phyloP scores from a whole-genome alignment of 2,888 invertebrate species.

The Hymenopus coronatus region DNA sequence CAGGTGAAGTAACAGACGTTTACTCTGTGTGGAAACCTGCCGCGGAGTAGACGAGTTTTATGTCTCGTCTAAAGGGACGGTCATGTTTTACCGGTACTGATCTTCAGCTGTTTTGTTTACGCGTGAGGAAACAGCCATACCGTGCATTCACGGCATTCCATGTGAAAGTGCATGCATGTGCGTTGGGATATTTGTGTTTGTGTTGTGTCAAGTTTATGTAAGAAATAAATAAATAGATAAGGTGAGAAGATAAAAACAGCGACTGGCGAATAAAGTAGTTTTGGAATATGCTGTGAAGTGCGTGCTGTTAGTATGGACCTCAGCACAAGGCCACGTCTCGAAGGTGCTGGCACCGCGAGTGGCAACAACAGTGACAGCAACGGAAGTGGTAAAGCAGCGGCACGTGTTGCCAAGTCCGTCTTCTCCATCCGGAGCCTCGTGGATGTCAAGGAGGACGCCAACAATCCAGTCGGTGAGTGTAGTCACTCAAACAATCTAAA shows the following conservation, averaged over 20 bases:
- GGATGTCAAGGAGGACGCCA: constrained; percentile 51
- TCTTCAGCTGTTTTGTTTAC: background rate
- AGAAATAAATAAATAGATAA: too few relatives aligned
- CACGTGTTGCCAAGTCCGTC: constrained; percentile 57
- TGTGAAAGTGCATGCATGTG: background rate
- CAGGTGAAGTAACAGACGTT: background rate
- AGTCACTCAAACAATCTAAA: too few relatives aligned
- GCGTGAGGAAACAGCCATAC: background rate
- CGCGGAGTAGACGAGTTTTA: background rate
- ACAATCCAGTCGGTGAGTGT: constrained; percentile 24
- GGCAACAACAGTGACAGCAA: background rate
- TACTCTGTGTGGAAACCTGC: background rate
- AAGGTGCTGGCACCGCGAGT: constrained; percentile 35
- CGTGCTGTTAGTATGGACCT: constrained; percentile 36
- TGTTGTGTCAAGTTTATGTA: background rate
- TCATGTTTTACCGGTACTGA: background rate
- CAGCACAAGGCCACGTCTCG: constrained; percentile 37
- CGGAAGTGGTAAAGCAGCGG: constrained; percentile 41
- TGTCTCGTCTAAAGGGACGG: background rate
- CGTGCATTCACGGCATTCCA: background rate
- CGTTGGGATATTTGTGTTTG: background rate
- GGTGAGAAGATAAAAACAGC: background rate
- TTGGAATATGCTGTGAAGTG: background rate
- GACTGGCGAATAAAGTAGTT: background rate
- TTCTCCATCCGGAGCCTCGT: constrained; percentile 59